Evolutionary conservation across 2,113 vertebrate genomes (phyloP).

Genomic region (Serilophus lunatus): DNA sequence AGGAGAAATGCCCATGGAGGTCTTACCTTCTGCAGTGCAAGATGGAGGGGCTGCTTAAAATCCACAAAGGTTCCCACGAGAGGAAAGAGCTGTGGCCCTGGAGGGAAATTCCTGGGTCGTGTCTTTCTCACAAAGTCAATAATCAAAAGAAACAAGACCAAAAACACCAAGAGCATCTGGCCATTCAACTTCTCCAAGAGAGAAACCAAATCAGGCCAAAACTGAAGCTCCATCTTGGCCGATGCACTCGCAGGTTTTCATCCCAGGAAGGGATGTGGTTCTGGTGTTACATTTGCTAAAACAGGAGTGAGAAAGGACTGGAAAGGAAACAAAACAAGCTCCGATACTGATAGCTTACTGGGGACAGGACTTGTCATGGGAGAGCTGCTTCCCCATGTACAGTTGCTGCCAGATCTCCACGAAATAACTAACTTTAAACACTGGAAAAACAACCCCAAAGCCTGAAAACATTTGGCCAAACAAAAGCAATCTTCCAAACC

Average conservation of each 20-base stretch:
- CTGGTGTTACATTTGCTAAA: neutral
- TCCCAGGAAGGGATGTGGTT: neutral
- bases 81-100: conserved; percentile 63
- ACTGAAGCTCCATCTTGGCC: conserved; percentile 20
- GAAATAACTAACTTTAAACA: neutral
- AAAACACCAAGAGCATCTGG: conserved; percentile 52
- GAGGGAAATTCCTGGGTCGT: conserved; percentile 68
- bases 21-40: conserved; percentile 65
- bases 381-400: neutral
- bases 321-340: neutral
- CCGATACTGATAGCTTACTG: neutral
- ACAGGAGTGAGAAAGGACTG: neutral
- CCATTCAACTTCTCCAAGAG: conserved; percentile 51
- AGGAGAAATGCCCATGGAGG: neutral
- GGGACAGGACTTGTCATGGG: neutral
- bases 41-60: conserved; percentile 43
- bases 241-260: neutral
- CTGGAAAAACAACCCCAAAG: neutral
- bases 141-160: conserved; percentile 62
- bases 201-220: neutral
- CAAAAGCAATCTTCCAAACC: neutral
- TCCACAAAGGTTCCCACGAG: conserved; percentile 67
- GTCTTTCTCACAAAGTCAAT: conserved; percentile 70
- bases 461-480: neutral
- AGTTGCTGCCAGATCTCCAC: neutral